These are phyloP conservation scores for Cydia fagiglandana DNA, from an alignment of 1,140 invertebrate species.

Conservation along the genomic window DNA sequence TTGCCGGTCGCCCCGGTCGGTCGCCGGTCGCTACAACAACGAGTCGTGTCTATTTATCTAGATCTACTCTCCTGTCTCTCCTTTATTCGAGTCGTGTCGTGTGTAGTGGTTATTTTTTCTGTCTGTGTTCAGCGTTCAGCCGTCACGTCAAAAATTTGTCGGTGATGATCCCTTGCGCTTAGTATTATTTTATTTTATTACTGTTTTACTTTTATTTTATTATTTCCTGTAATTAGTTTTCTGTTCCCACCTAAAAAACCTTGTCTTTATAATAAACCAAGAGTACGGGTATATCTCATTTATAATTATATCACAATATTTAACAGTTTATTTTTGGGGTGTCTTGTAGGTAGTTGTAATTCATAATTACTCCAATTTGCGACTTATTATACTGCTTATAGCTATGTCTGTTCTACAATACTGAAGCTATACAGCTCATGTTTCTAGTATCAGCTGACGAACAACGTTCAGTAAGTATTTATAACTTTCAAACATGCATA, in stretches of 20 bases:
- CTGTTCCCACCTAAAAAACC: not conserved
- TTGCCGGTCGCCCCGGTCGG: not conserved
- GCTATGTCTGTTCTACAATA: conserved; percentile 5
- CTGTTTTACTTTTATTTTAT: conserved; percentile 15
- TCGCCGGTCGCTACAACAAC: not conserved
- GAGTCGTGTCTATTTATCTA: not conserved
- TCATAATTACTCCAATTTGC: conserved; percentile 16
- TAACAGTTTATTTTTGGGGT: conserved; percentile 13
- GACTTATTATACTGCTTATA: conserved; percentile 9
- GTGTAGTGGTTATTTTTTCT: conserved; percentile 13
- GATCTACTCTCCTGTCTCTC: not conserved
- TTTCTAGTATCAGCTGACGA: conserved; percentile 12
- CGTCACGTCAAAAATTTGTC: conserved; percentile 23
- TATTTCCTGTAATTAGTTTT: conserved; percentile 1
- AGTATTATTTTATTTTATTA: conserved; percentile 10
- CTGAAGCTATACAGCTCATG: conserved; percentile 25
- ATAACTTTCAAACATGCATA: conserved; percentile 1
- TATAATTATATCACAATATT: conserved; percentile 3
- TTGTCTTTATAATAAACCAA: not conserved
- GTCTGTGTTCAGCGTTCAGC: not conserved
- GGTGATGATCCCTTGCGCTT: conserved; percentile 9
- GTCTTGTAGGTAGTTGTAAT: conserved; percentile 27
- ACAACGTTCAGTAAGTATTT: conserved; percentile 20
- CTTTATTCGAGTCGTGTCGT: not conserved
- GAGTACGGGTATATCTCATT: not conserved